Conservation (phyloP, 2,888 invertebrate genomes). For the Drosophila kambysellisi region DNA sequence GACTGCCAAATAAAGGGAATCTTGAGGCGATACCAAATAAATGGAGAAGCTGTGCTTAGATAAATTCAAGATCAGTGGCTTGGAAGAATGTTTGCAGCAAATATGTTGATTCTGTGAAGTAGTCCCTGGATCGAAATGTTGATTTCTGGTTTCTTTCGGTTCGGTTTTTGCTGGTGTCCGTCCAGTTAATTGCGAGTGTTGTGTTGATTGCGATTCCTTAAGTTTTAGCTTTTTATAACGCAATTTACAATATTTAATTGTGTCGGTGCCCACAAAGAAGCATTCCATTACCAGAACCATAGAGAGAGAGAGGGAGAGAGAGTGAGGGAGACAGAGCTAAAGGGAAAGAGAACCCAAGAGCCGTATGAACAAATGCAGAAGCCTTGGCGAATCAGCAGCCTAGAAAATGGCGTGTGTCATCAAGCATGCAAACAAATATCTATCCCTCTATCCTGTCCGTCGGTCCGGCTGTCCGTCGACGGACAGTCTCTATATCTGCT, state of each 20-base stretch:
- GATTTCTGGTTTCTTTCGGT: not conserved
- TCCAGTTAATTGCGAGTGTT: constrained; percentile 21
- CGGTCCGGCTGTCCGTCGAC: not conserved
- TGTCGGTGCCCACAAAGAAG: constrained; percentile 24
- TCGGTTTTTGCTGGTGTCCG: not conserved
- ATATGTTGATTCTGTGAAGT: constrained; percentile 8
- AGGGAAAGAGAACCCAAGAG: not conserved
- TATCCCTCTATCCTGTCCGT: constrained; percentile 1
- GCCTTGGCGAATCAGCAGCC: constrained; percentile 19
- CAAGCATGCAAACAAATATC: constrained; percentile 6
- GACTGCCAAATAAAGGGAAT: not conserved
- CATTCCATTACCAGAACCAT: constrained; percentile 13
- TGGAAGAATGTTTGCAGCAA: not conserved
- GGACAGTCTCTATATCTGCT: not conserved
- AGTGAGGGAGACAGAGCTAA: not conserved
- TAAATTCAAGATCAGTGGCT: not conserved
- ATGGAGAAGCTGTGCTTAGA: not conserved
- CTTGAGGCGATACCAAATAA: not conserved
- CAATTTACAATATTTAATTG: constrained; percentile 73
- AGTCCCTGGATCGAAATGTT: not conserved
- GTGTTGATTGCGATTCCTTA: constrained; percentile 20
- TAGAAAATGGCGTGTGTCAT: constrained; percentile 40
- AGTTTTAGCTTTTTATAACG: constrained; percentile 58
- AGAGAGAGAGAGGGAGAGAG: not conserved
- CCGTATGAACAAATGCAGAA: constrained; percentile 2